These are phyloP conservation scores for Cyprinus carpio DNA, from an alignment of 2,113 vertebrate species.

Conservation along the genomic window DNA sequence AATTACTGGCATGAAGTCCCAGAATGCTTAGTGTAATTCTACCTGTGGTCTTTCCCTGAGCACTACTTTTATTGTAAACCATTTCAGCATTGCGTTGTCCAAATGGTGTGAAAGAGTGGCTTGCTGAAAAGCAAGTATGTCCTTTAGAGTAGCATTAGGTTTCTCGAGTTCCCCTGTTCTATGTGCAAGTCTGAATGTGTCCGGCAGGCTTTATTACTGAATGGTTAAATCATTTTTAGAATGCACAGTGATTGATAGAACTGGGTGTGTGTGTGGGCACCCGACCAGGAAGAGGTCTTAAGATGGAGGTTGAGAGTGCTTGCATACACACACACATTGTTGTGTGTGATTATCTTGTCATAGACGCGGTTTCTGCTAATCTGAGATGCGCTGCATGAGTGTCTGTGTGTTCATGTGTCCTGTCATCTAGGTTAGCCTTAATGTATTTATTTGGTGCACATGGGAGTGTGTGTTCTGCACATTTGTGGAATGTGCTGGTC, in stretches of 20 bases:
- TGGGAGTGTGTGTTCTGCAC: slow-evolving; percentile 47
- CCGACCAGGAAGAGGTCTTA: slow-evolving; percentile 1
- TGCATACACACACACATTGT: slow-evolving; percentile 10
- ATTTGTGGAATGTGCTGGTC: slow-evolving; percentile 76
- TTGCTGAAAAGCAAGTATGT: slow-evolving; percentile 51
- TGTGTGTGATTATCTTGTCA: slow-evolving; percentile 43
- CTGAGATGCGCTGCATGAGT: background rate
- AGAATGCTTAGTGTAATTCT: slow-evolving; percentile 53
- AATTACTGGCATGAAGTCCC: slow-evolving; percentile 40
- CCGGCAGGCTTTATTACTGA: slow-evolving; percentile 32
- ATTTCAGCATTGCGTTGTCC: slow-evolving; percentile 44
- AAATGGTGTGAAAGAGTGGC: slow-evolving; percentile 53
- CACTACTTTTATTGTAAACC: slow-evolving; percentile 52
- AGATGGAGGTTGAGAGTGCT: slow-evolving; percentile 1
- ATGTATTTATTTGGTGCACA: slow-evolving; percentile 11
- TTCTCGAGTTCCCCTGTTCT: slow-evolving; percentile 23
- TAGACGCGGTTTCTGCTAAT: background rate
- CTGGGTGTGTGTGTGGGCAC: background rate
- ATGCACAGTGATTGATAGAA: slow-evolving; percentile 9
- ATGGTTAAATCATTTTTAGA: slow-evolving; percentile 35
- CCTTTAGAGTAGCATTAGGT: slow-evolving; percentile 35
- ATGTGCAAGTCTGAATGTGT: slow-evolving; percentile 45
- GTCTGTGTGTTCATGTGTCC: slow-evolving; percentile 32
- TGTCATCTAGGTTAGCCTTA: slow-evolving; percentile 15
- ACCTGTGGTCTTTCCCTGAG: slow-evolving; percentile 51